Evolutionary conservation across 2,113 vertebrate species (phyloP).

Genomic region (Periophthalmodon schlosseri): DNA sequence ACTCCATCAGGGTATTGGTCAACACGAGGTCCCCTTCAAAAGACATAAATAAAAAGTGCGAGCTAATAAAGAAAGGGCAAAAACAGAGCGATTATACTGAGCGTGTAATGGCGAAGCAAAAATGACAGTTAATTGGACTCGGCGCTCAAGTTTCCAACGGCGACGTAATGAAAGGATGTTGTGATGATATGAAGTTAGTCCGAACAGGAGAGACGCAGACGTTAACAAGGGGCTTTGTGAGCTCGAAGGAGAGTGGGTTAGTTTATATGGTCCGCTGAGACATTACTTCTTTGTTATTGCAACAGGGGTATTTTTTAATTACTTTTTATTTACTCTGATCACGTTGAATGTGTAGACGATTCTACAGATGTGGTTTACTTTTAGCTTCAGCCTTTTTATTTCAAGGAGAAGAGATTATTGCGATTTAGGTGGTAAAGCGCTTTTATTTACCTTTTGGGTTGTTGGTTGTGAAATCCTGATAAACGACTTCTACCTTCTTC

Average conservation of each 20-base stretch:
- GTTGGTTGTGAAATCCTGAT: not conserved
- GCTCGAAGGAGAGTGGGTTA: not conserved
- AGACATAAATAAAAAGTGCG: constrained; percentile 32
- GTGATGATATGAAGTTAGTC: constrained; percentile 1
- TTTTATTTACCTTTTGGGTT: not conserved
- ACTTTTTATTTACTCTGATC: not conserved
- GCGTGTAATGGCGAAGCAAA: constrained; percentile 28
- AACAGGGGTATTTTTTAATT: not conserved
- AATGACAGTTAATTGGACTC: constrained; percentile 25
- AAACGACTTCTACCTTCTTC: not conserved
- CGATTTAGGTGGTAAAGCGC: not conserved
- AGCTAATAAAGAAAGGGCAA: constrained; percentile 16
- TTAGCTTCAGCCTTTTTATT: not conserved
- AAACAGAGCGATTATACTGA: constrained; percentile 18
- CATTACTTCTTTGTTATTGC: not conserved
- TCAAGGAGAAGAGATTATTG: not conserved
- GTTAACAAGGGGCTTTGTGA: not conserved
- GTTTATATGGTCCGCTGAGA: not conserved
- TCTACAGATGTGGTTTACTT: not conserved
- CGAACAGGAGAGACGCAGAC: not conserved
- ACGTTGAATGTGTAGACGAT: not conserved
- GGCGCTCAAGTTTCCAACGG: not conserved
- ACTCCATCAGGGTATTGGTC: constrained; percentile 38
- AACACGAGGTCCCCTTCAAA: constrained; percentile 24
- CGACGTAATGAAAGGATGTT: constrained; percentile 19